phyloP scores from a whole-genome alignment of 2,797 vertebrate species.

The Myioborus melanocephalus region DNA sequence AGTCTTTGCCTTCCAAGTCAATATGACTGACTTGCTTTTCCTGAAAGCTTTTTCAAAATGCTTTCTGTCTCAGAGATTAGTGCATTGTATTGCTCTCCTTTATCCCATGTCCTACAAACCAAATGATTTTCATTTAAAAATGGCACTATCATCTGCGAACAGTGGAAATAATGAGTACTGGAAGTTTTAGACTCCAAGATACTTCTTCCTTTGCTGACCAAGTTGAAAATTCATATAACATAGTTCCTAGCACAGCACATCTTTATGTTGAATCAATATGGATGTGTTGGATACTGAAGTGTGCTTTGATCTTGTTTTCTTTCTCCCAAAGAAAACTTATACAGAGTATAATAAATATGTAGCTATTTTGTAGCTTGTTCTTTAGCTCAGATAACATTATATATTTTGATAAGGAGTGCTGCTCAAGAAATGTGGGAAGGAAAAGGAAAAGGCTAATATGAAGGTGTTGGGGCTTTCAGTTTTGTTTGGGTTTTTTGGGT shows the following conservation, averaged over 20 bases:
- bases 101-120: background rate
- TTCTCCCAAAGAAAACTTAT: background rate
- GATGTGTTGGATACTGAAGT: background rate
- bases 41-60: background rate
- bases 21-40: background rate
- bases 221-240: background rate
- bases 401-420: background rate
- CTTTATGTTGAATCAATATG: background rate
- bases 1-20: background rate
- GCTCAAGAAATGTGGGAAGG: background rate
- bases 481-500: background rate
- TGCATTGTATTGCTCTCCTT: background rate
- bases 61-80: background rate
- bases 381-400: background rate
- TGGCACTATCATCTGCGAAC: background rate
- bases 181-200: background rate
- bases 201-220: background rate
- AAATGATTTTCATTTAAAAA: slow-evolving; percentile 20
- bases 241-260: background rate
- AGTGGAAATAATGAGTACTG: background rate
- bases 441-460: background rate
- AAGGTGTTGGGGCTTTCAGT: accelerated
- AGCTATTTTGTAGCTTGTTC: background rate
- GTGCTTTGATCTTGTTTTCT: background rate
- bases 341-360: background rate